phyloP scores from a whole-genome alignment of 2,888 invertebrate genomes.

The Caenorhabditis auriculariae region DNA sequence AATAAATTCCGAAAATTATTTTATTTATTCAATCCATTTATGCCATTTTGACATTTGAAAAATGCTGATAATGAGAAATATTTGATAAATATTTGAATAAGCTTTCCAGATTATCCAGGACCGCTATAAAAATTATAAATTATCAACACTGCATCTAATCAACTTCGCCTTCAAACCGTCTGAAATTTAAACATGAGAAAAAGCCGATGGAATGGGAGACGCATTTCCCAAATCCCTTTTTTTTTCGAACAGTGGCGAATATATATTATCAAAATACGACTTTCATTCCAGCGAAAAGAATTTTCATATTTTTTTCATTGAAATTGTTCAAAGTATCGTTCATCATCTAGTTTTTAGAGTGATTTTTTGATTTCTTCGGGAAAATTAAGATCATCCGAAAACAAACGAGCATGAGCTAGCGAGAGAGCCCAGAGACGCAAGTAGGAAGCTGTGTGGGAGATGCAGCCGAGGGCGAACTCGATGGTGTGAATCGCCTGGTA shows the following conservation, averaged over 20 bases:
- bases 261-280: not conserved
- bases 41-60: too few relatives aligned
- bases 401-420: slow-evolving; percentile 63
- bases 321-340: not conserved
- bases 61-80: not conserved
- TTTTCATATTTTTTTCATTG: not conserved
- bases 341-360: not conserved
- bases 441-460: slow-evolving; percentile 64
- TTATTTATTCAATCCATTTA: too few relatives aligned
- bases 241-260: not conserved
- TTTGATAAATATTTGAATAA: not conserved
- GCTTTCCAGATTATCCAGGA: too few relatives aligned
- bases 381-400: not conserved
- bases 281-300: not conserved
- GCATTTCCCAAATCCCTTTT: not conserved
- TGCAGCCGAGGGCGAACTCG: slow-evolving; percentile 63
- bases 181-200: too few relatives aligned
- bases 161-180: too few relatives aligned
- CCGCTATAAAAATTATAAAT: too few relatives aligned
- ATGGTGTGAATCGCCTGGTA: slow-evolving; percentile 64
- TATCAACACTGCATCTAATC: too few relatives aligned
- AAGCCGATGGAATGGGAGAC: too few relatives aligned
- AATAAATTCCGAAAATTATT: too few relatives aligned
- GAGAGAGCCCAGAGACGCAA: slow-evolving; percentile 64
- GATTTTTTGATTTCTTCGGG: not conserved